Base-by-base conservation (phyloP, 2,888 invertebrate species). In the Scaptomyza cyrtandrae region DNA sequence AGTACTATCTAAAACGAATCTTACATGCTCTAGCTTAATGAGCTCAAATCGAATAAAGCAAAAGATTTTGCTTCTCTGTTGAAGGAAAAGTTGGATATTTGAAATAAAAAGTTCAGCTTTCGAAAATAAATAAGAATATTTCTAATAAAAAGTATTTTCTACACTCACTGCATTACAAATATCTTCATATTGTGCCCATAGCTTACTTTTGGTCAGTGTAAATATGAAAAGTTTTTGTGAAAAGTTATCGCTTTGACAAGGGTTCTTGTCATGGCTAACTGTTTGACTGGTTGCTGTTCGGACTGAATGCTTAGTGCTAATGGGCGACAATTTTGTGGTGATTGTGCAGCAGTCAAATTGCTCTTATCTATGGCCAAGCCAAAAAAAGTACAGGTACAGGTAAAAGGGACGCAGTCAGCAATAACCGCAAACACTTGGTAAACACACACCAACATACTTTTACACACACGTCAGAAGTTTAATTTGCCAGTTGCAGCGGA, bases 191-290 rank as follows among this genome's bases (percentile, higher is more conserved):
- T 44, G 19, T n/a, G 9, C 6, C 3, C 2, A 48, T 27, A 33
- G 10, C 45, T n/a, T 29, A 29, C 9, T 14, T 16, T 10, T 16
- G 24, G 24, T 37, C 6, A 52, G 27, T 41, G 35, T 29, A 31
- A 7, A 19, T 24, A 16, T 16, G 13, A 35, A 64, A 43, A 48
- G 44, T 52, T 57, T 37, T 48, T n/a, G 13, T 52, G 14, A n/a
- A 14, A 31, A 44, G 19, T 24, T 55, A 46, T 55, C 53, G 54
- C 37, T 46, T 10, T 62, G 71, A 63, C 58, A 63, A 6, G 45
- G 72, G 73, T 68, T 71, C 49, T 60, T 71, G 73, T 73, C 73
- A 71, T 35, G 73, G 62, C 68, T 68, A 73, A 60, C 63, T 49
- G 41, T 71, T 55, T 49, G 67, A 39, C 46, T 45, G 54, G 29